A percentile compares a stretch with the other conserved stretches of the same genome.
Evolutionary conservation across 2,113 vertebrate genomes (phyloP).

Genomic region (Notarius lentiginosus): DNA sequence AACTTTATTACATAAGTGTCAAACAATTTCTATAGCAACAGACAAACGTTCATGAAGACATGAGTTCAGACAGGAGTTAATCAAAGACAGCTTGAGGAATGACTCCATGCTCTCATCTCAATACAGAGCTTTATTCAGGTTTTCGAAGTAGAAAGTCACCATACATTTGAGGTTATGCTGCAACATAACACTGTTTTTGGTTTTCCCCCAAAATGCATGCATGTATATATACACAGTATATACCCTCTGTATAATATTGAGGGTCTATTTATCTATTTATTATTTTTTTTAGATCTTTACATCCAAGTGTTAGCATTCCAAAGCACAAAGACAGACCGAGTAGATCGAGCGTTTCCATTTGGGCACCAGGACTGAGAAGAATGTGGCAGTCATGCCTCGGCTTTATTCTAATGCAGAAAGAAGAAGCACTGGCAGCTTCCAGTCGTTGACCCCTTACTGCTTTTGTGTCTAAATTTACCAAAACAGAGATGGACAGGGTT

Average conservation of each 20-base stretch:
- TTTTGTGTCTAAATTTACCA: conserved; percentile 74
- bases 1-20: background rate
- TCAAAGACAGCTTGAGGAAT: conserved; percentile 43
- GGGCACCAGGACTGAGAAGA: conserved; percentile 48
- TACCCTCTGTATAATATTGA: conserved; percentile 52
- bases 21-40: background rate
- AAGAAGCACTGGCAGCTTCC: conserved; percentile 77
- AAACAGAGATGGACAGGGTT: conserved; percentile 69
- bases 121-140: conserved; percentile 64
- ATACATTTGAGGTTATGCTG: conserved; percentile 64
- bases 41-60: background rate
- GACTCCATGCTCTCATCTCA: conserved; percentile 53
- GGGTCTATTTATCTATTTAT: background rate
- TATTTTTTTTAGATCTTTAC: conserved; percentile 38
- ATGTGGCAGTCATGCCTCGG: conserved; percentile 55
- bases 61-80: background rate
- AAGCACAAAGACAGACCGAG: conserved; percentile 55
- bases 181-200: conserved; percentile 55
- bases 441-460: conserved; percentile 65
- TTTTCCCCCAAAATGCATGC: conserved; percentile 61
- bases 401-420: conserved; percentile 69
- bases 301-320: conserved; percentile 50
- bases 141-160: conserved; percentile 65
- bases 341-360: conserved; percentile 15
- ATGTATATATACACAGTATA: conserved; percentile 36